A percentile compares a stretch with the other conserved stretches of the same genome.
Conservation (phyloP, 2,113 vertebrate species). For the Oryzias woworae region DNA sequence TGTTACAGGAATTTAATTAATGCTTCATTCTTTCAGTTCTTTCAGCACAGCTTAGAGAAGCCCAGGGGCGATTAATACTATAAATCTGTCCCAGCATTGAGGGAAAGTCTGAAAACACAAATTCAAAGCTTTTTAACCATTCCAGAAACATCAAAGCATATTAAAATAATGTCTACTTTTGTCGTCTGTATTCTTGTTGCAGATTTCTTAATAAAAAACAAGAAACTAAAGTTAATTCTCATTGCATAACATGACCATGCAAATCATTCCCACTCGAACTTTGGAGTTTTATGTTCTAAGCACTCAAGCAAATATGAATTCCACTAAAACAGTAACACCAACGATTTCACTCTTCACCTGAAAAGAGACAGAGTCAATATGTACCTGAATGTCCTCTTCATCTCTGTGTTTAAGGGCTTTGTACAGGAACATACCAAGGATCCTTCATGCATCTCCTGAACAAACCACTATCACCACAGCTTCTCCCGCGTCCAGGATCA, state of each 20-base stretch:
- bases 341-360: constrained; percentile 19
- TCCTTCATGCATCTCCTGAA: constrained; percentile 70
- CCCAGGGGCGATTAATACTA: constrained; percentile 47
- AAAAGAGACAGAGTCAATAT: constrained; percentile 20
- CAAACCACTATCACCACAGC: constrained; percentile 60
- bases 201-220: background rate
- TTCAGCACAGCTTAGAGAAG: constrained; percentile 38
- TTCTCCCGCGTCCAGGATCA: constrained; percentile 33
- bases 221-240: background rate
- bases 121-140: constrained; percentile 31
- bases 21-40: constrained; percentile 46
- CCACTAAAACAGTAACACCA: constrained; percentile 12
- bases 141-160: constrained; percentile 24
- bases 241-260: background rate
- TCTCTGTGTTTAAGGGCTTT: constrained; percentile 77
- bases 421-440: constrained; percentile 77
- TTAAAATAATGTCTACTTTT: too few relatives aligned
- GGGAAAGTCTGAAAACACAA: constrained; percentile 36
- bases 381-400: constrained; percentile 75
- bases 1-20: constrained; percentile 71
- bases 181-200: background rate
- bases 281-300: too few relatives aligned
- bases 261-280: too few relatives aligned
- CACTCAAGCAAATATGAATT: background rate
- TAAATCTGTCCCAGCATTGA: constrained; percentile 55